Percentiles rank a stretch among this genome's conserved stretches.
Evolutionary conservation across 2,888 invertebrate species (phyloP).

Genomic region (Antheraea assamensis): DNA sequence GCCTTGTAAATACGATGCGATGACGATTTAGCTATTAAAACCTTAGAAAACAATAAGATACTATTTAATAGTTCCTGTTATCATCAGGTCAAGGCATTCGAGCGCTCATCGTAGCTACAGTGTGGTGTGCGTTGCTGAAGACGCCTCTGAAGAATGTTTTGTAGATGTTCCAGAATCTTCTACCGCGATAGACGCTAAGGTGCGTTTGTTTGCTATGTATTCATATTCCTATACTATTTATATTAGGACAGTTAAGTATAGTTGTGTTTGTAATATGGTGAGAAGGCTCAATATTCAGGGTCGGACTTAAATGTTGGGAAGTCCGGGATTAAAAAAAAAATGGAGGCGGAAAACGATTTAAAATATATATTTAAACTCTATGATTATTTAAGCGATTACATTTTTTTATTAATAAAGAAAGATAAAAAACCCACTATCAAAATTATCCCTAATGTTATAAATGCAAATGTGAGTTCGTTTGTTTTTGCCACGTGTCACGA

Average conservation of each 20-base stretch:
- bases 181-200: conserved; percentile 41
- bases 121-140: conserved; percentile 44
- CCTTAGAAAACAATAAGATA: not conserved
- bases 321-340: not conserved
- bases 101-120: conserved; percentile 48
- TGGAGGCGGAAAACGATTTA: not conserved
- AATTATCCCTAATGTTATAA: too few relatives aligned
- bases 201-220: conserved; percentile 24
- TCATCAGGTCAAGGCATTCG: conserved; percentile 66
- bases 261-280: not conserved
- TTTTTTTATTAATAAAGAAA: too few relatives aligned
- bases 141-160: conserved; percentile 39
- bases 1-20: not conserved
- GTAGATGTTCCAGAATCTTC: conserved; percentile 25
- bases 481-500: too few relatives aligned
- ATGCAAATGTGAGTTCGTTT: too few relatives aligned
- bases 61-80: not conserved
- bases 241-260: not conserved
- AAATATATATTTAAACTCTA: not conserved
- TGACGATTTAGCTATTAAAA: not conserved
- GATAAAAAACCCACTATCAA: too few relatives aligned
- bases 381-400: too few relatives aligned
- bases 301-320: not conserved
- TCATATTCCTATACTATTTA: not conserved
- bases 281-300: not conserved